A percentile compares a stretch with the other conserved stretches of the same genome.
These are phyloP conservation scores for Pipa parva DNA, from an alignment of 2,113 vertebrate genomes.

Conservation along the genomic window DNA sequence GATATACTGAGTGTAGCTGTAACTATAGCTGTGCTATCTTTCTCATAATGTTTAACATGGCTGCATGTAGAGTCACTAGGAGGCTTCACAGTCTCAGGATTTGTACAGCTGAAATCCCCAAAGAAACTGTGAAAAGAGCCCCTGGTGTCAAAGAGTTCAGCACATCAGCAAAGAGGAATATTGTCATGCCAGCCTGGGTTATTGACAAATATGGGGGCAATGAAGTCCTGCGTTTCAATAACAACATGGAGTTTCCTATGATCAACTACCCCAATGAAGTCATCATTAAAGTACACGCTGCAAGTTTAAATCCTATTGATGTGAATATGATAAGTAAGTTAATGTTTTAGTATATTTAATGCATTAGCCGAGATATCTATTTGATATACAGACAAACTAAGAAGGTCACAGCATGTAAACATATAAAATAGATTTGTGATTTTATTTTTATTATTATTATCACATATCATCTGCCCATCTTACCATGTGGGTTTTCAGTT, in stretches of 20 bases:
- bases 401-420: no score
- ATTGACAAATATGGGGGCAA: constrained; percentile 85
- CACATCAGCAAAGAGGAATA: constrained; percentile 49
- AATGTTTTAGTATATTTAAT: background rate
- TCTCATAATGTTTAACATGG: constrained; percentile 2
- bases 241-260: constrained; percentile 72
- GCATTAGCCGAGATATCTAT: background rate
- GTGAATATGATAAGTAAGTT: constrained; percentile 92
- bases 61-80: constrained; percentile 26
- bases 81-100: background rate
- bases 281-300: constrained; percentile 84
- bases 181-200: constrained; percentile 87
- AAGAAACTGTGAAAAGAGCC: background rate
- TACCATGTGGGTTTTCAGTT: no score
- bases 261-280: constrained; percentile 90
- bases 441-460: no score
- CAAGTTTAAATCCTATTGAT: constrained; percentile 87
- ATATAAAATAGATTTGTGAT: no score
- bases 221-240: constrained; percentile 78
- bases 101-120: background rate
- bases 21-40: background rate
- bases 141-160: constrained; percentile 50
- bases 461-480: no score
- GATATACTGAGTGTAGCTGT: no score
- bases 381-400: background rate